Conservation (phyloP, 2,113 vertebrate genomes). For the Drymodes brunneopygia region DNA sequence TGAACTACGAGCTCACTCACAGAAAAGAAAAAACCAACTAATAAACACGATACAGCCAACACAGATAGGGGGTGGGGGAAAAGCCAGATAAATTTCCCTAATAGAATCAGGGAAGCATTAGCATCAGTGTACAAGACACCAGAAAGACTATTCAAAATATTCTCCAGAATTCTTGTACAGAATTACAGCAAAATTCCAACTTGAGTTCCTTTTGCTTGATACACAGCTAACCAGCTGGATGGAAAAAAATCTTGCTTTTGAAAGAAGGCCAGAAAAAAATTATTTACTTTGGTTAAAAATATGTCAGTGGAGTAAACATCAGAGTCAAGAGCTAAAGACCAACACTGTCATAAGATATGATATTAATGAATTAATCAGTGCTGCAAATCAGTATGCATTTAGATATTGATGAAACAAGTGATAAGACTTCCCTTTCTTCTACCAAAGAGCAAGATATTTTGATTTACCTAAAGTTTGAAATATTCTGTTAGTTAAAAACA, state of each 20-base stretch:
- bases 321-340: background rate
- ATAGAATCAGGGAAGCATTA: background rate
- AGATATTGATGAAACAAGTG: background rate
- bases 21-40: background rate
- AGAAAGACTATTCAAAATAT: background rate
- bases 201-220: background rate
- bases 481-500: background rate
- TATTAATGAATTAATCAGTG: background rate
- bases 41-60: background rate
- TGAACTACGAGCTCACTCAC: rapidly evolving
- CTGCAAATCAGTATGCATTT: background rate
- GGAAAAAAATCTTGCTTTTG: background rate
- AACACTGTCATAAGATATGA: background rate
- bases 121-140: background rate
- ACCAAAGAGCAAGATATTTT: background rate
- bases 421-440: background rate
- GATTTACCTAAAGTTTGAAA: background rate
- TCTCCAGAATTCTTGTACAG: background rate
- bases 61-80: rapidly evolving
- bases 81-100: background rate
- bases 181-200: background rate
- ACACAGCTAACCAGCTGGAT: background rate
- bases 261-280: background rate
- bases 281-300: background rate
- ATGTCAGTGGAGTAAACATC: background rate